Base-by-base conservation (phyloP, 2,113 vertebrate species). In the Centrocercus urophasianus region DNA sequence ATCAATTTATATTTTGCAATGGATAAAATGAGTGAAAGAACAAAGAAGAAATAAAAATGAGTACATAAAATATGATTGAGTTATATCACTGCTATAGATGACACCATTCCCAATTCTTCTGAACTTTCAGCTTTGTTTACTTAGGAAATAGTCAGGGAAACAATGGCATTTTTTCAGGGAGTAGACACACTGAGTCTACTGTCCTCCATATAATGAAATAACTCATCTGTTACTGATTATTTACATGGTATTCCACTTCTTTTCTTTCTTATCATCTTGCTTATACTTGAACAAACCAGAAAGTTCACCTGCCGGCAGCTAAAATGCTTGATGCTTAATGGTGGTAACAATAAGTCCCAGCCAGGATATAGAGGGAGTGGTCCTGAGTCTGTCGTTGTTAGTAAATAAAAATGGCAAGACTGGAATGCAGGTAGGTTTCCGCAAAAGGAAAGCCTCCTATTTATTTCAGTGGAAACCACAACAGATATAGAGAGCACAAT, bases 291-390 rank as follows among this genome's bases (percentile, higher is more conserved):
- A 90, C 56, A 83, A 96, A 92, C 57, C 11, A 43, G 61, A 83
- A 89, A 94, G 86, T 94, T 91, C 75, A 92, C 92, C 96, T 95
- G 73, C 69, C 93, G 65, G 83, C 66, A 94, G 81, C 56, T 94
- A 71, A 97, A 95, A 95, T 89, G 66, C 86, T 61, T 69, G 73
- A 82, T 47, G 78, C 83, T 96, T 96, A 94, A 92, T 74, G 75
- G 93, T 71, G 86, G 74, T 10, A 88, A 93, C 91, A 95, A 93
- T 75, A 96, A 43, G 38, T 95, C 69, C 67, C 50, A 80, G 43
- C 67, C 50, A 80, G 43, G 67, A 75, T 70, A 0, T 38, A 91
- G 60, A 40, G 45, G n/a, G 75, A 74, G 27, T 85, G 86, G 57
- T 92, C 71, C 40, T 64, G 13, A 60, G 88, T 69, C 69, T 95